Evolutionary conservation across 1,140 invertebrate genomes (phyloP).

Genomic region (Lepidurus apus): DNA sequence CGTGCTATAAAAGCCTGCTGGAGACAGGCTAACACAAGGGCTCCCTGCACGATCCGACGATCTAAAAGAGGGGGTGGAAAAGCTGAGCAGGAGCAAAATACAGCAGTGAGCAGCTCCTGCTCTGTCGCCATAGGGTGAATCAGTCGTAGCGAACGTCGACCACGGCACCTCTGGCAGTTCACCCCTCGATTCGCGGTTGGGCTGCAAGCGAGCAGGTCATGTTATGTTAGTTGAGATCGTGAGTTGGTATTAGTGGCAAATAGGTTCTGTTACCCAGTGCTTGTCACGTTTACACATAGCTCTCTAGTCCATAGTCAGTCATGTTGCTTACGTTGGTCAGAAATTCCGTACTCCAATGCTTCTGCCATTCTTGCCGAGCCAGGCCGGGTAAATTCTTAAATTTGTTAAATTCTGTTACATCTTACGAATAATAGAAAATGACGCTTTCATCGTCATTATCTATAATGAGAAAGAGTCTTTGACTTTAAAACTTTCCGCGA

Average conservation of each 20-base stretch:
- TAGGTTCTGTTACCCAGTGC: constrained; percentile 21
- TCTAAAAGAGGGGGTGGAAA: background rate
- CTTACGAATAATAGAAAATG: background rate
- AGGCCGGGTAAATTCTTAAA: background rate
- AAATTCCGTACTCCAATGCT: constrained; percentile 80
- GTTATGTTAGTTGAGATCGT: constrained; percentile 9
- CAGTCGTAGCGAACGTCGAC: constrained; percentile 12
- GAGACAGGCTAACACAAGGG: constrained; percentile 17
- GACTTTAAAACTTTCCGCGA: constrained; percentile 17
- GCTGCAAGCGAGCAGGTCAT: constrained; percentile 16
- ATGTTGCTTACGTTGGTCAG: constrained; percentile 79
- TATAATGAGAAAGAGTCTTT: constrained; percentile 6
- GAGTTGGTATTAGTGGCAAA: constrained; percentile 21
- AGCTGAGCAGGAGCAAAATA: constrained; percentile 3
- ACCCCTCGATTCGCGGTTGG: constrained; percentile 13
- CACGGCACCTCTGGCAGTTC: constrained; percentile 3
- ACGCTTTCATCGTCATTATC: constrained; percentile 21
- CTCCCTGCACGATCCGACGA: constrained; percentile 12
- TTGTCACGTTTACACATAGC: background rate
- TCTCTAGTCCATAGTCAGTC: constrained; percentile 26
- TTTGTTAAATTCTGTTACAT: background rate
- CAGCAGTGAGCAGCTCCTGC: constrained; percentile 13
- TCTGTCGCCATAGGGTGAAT: constrained; percentile 21
- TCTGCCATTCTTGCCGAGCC: constrained; percentile 79
- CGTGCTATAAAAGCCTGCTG: constrained; percentile 12